phyloP scores from a whole-genome alignment of 2,888 invertebrate species.

The Chydorus sphaericus region DNA sequence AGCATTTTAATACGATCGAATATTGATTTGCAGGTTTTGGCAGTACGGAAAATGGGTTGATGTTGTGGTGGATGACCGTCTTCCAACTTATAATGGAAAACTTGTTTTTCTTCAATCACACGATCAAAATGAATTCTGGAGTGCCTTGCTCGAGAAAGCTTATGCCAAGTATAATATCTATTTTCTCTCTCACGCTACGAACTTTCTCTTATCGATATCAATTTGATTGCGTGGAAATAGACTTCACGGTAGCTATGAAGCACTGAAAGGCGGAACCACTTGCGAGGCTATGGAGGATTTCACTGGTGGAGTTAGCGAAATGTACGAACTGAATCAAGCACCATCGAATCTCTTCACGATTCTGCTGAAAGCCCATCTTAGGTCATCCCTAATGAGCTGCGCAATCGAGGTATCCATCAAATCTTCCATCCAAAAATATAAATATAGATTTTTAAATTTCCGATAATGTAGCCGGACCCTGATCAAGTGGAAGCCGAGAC shows the following conservation, averaged over 20 bases:
- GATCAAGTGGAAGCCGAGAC: constrained; percentile 33
- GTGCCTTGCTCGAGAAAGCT: constrained; percentile 84
- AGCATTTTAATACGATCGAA: too few relatives aligned
- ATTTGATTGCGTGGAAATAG: not conserved
- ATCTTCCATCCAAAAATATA: not conserved
- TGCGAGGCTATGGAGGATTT: constrained; percentile 99
- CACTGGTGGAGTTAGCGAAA: constrained; percentile 85
- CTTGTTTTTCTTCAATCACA: constrained; percentile 64
- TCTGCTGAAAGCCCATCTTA: constrained; percentile 74
- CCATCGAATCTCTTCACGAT: constrained; percentile 78
- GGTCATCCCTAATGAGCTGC: constrained; percentile 88
- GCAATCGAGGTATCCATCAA: constrained; percentile 58
- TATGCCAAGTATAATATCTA: constrained; percentile 60
- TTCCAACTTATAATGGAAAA: constrained; percentile 71
- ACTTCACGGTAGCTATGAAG: constrained; percentile 91
- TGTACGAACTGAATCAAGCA: constrained; percentile 70
- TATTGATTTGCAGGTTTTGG: constrained; percentile 62
- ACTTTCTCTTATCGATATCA: not conserved
- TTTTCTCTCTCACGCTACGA: not conserved
- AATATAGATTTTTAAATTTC: not conserved
- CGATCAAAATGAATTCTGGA: constrained; percentile 87
- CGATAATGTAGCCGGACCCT: constrained; percentile 29
- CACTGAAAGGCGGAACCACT: constrained; percentile 90
- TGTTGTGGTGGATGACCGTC: constrained; percentile 79
- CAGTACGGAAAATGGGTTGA: constrained; percentile 88